Base-by-base conservation (phyloP, 2,797 vertebrate genomes). In the Triplophysa yarkandensis region DNA sequence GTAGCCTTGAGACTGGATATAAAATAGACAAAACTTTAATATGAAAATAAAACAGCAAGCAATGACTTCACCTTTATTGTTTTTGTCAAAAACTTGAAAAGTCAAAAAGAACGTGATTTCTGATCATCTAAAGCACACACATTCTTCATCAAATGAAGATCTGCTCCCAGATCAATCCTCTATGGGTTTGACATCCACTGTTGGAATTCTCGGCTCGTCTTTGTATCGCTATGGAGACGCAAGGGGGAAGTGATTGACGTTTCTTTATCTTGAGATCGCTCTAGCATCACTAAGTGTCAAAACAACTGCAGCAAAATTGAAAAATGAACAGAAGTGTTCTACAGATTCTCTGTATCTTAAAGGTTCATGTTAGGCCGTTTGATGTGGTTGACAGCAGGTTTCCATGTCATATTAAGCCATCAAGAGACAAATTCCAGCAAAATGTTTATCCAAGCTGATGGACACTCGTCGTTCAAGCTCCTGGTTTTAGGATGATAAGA, bases 191-290 rank as follows among this genome's bases (percentile, higher is more conserved):
- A 16, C 39, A 41, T 41, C 39, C 39, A 25, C 34, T 39, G 36
- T 11, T 69, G 69, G 66, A 62, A 41, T 52, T 69, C 57, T 76
- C 60, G 41, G 27, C 64, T 30, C 16, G n/a, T 68, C 55, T 68
- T 62, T 67, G 17, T 41, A 62, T 57, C 34, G n/a, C 55, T 34
- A 25, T 61, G 68, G 55, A 61, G 23, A 67, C 9, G 36, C 30
- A 48, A 30, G 23, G 25, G 74, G 74, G 58, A 68, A 63, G 68
- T 68, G 74, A 76, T 52, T 76, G 74, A 64, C 66, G 39, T 60
- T 54, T 68, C 74, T 76, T 76, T 76, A 76, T 76, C 65, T 69
- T 52, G 44, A 23, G 10, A 44, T 69, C 74, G 34, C 58, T 76
- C 61, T 19, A 43, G 36, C 68, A 6, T 55, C 74, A 43, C 55